Evolutionary conservation across 2,797 vertebrate species (phyloP).

Genomic region (Peromyscus aztecus): DNA sequence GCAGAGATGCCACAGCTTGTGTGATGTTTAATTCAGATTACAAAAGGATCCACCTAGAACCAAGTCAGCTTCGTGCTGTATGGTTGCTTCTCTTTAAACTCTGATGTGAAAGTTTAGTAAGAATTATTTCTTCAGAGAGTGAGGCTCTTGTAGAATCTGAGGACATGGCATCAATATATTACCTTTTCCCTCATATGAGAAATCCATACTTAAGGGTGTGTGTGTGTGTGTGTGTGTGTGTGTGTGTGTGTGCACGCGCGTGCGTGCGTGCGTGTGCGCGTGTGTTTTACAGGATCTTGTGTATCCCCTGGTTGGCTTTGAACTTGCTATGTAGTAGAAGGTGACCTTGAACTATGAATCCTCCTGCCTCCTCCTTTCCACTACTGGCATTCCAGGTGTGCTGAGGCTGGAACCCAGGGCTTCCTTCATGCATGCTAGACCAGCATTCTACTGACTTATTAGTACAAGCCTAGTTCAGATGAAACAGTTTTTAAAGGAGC

Average conservation of each 20-base stretch:
- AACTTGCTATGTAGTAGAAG: neutral
- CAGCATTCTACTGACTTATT: neutral
- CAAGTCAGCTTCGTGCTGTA: rapidly evolving
- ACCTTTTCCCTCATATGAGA: neutral
- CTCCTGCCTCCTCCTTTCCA: too few species aligned
- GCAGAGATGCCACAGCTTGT: neutral
- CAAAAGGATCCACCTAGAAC: neutral
- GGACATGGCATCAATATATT: neutral
- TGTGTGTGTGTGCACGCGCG: too few species aligned
- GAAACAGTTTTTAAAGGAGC: neutral
- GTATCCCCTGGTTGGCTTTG: neutral
- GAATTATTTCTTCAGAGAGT: neutral
- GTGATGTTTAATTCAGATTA: neutral
- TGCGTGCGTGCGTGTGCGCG: neutral
- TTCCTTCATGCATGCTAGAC: neutral
- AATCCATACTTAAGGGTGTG: neutral
- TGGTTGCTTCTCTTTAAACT: neutral
- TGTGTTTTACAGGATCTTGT: neutral
- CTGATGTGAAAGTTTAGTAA: neutral
- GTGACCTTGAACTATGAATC: neutral
- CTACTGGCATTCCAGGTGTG: neutral
- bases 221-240: neutral
- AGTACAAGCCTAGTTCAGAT: neutral
- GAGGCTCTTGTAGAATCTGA: neutral
- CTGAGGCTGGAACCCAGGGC: neutral